Conservation (phyloP, 2,888 invertebrate species). For the Drosophila suboccidentalis region DNA sequence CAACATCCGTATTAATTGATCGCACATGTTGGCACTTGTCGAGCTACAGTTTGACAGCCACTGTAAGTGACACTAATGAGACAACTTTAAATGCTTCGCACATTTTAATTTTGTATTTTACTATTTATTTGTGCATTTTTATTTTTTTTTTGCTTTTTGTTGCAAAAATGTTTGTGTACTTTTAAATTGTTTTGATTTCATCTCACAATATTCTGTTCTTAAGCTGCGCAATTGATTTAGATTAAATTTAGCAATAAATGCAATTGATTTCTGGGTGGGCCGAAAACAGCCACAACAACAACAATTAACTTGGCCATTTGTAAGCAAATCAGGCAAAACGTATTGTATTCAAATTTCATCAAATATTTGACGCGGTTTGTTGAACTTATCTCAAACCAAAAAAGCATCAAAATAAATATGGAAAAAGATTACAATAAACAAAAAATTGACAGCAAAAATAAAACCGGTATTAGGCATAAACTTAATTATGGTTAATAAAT, state of each 20-base stretch:
- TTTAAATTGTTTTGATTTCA: neutral
- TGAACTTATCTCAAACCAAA: conserved; percentile 55
- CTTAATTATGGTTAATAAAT: conserved; percentile 39
- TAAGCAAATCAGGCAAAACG: conserved; percentile 32
- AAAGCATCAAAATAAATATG: conserved; percentile 7
- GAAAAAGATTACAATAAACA: neutral
- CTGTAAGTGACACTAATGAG: conserved; percentile 37
- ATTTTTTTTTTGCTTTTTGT: neutral
- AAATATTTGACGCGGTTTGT: conserved; percentile 56
- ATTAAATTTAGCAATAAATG: conserved; percentile 15
- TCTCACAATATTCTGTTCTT: neutral
- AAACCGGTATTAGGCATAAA: conserved; percentile 59
- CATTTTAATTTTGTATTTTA: conserved; percentile 25
- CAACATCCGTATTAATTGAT: conserved; percentile 40
- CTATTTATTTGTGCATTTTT: too few relatives aligned
- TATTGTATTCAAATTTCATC: conserved; percentile 27
- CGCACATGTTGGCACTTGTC: conserved; percentile 45
- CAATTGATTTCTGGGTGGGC: conserved; percentile 46
- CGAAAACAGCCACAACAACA: neutral
- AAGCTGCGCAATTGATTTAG: conserved; percentile 34
- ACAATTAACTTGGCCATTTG: conserved; percentile 41
- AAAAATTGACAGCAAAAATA: conserved; percentile 1
- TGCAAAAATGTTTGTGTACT: conserved; percentile 4
- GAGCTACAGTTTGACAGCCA: conserved; percentile 27
- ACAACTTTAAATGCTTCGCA: conserved; percentile 51